phyloP scores from a whole-genome alignment of 1,140 invertebrate genomes.

The Tigriopus japonicus region DNA sequence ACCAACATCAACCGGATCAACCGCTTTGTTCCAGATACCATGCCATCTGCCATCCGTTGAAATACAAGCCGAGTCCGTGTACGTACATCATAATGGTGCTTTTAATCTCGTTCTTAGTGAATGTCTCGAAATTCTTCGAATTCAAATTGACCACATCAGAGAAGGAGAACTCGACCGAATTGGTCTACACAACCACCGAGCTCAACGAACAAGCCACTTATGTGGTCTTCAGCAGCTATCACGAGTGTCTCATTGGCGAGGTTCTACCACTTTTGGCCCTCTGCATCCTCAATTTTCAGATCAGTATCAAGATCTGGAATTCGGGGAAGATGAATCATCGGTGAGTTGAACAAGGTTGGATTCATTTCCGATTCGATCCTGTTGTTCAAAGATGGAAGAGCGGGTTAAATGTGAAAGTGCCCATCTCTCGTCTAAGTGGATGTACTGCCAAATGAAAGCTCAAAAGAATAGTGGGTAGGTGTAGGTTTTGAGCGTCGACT shows the following conservation, averaged over 20 bases:
- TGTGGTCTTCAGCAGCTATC: slow-evolving; percentile 10
- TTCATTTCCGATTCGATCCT: not conserved
- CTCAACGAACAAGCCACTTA: slow-evolving; percentile 4
- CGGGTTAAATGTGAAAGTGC: too few relatives aligned
- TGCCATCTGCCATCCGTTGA: not conserved
- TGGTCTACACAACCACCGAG: not conserved
- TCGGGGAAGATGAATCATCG: slow-evolving; percentile 5
- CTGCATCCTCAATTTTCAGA: slow-evolving; percentile 2
- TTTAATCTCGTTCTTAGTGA: slow-evolving; percentile 1
- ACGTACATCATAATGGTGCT: not conserved
- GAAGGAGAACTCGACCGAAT: not conserved
- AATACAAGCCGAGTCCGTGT: not conserved
- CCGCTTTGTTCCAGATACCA: not conserved
- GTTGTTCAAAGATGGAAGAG: too few relatives aligned
- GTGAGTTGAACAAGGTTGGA: not conserved
- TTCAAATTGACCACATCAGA: not conserved
- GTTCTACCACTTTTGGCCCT: not conserved
- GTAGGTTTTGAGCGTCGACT: too few relatives aligned
- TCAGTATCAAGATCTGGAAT: not conserved
- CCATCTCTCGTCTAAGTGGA: too few relatives aligned
- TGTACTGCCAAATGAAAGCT: too few relatives aligned
- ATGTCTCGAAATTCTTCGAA: slow-evolving; percentile 10
- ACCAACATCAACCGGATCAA: too few relatives aligned
- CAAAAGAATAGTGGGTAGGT: too few relatives aligned
- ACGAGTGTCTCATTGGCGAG: slow-evolving; percentile 1